These are phyloP conservation scores for Aphelocoma coerulescens DNA, from an alignment of 2,113 vertebrate genomes.

Conservation along the genomic window DNA sequence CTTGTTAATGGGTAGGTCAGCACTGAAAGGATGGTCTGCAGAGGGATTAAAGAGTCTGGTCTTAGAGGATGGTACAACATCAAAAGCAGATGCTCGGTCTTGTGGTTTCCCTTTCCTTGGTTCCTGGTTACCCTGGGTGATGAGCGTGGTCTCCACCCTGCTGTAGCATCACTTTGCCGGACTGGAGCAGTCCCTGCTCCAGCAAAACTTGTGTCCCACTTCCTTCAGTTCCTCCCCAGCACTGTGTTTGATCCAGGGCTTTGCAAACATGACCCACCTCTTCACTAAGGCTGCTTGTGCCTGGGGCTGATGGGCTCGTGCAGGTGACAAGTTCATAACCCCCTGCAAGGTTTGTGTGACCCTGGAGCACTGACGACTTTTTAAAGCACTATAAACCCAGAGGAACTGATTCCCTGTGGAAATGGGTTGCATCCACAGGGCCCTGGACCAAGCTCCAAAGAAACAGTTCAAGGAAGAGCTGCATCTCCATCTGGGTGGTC, in stretches of 20 bases:
- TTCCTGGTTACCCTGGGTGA: neutral
- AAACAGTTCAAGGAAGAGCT: neutral
- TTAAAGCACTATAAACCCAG: neutral
- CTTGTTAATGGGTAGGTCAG: neutral
- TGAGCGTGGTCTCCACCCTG: accelerated
- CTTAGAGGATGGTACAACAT: neutral
- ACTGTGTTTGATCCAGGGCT: neutral
- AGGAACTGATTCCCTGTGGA: neutral
- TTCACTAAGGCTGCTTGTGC: neutral
- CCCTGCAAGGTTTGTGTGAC: neutral
- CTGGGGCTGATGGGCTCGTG: neutral
- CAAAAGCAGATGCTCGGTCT: neutral
- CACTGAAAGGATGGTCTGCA: neutral
- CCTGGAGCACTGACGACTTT: neutral
- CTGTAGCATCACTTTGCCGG: neutral
- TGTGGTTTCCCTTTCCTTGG: neutral
- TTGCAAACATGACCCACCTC: neutral
- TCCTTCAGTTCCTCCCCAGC: neutral
- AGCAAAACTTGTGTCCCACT: neutral
- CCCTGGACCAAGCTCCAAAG: neutral
- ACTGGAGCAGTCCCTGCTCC: neutral
- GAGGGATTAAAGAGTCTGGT: neutral
- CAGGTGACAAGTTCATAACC: neutral
- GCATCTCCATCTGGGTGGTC: accelerated
- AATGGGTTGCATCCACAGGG: neutral